A percentile compares a stretch with the other conserved stretches of the same genome.
Evolutionary conservation across 2,797 vertebrate genomes (phyloP).

Genomic region (Anguilla megastoma): DNA sequence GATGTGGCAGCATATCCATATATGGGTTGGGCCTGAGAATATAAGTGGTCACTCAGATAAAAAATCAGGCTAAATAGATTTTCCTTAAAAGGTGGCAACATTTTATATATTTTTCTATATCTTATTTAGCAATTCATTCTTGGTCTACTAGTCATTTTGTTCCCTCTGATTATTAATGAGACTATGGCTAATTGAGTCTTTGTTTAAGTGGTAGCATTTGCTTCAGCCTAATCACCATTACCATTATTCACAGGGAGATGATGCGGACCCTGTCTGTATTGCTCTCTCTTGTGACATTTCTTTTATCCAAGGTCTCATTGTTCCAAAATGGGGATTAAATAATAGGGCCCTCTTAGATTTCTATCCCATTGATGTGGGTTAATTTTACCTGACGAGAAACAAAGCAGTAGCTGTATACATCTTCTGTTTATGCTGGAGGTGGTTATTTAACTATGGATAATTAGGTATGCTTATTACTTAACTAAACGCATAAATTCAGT

Average conservation of each 20-base stretch:
- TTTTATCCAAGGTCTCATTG: too few relatives aligned
- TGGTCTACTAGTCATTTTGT: neutral
- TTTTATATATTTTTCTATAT: neutral
- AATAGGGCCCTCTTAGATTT: neutral
- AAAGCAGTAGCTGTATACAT: neutral
- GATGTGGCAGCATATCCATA: neutral
- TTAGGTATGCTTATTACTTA: neutral
- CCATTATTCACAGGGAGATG: neutral
- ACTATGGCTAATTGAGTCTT: conserved; percentile 11
- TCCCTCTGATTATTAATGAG: neutral
- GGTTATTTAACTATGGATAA: neutral
- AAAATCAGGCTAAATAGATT: neutral
- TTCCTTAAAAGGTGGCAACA: neutral
- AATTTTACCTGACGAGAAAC: neutral
- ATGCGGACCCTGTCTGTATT: neutral
- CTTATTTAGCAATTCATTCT: neutral
- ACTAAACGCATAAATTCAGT: neutral
- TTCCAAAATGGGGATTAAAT: neutral
- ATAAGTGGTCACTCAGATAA: neutral
- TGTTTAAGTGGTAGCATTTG: conserved; percentile 19
- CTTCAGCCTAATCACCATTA: conserved; percentile 5
- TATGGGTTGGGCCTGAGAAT: neutral
- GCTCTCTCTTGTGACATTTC: neutral
- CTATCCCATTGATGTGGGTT: neutral
- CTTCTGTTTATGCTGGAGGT: neutral